Percentiles rank a stretch among this genome's conserved stretches.
Evolutionary conservation across 2,797 vertebrate genomes (phyloP).

Genomic region (Argyrosomus regius): DNA sequence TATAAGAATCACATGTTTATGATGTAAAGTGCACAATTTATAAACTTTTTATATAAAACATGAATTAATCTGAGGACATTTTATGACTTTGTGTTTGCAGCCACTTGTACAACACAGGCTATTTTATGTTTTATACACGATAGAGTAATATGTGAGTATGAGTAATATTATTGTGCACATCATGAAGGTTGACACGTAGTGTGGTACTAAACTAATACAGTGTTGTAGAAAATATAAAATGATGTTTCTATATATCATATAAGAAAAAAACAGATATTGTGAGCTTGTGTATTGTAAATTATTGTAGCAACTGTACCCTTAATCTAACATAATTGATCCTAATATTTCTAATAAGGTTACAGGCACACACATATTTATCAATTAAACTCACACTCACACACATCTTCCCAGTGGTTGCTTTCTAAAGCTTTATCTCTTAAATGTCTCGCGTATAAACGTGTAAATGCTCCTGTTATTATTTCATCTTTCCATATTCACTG

Average conservation of each 20-base stretch:
- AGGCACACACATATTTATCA: not conserved
- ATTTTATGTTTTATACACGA: not conserved
- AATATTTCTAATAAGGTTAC: not conserved
- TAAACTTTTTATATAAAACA: not conserved
- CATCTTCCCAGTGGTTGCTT: not conserved
- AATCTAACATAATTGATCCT: not conserved
- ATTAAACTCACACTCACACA: not conserved
- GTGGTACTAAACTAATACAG: not conserved
- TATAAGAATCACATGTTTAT: not conserved
- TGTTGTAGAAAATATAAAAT: not conserved
- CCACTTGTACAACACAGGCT: not conserved
- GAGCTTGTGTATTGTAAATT: not conserved
- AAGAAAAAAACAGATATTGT: not conserved
- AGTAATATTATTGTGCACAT: not conserved
- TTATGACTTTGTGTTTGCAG: slow-evolving; percentile 1
- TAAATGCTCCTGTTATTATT: slow-evolving; percentile 6
- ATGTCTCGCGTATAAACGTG: not conserved
- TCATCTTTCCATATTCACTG: not conserved
- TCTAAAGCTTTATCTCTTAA: not conserved
- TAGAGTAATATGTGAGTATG: not conserved
- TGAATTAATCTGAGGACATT: not conserved
- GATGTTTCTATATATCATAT: not conserved
- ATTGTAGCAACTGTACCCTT: slow-evolving; percentile 6
- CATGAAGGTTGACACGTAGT: not conserved
- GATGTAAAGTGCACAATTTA: not conserved